phyloP scores from a whole-genome alignment of 2,113 vertebrate genomes.

The Podarcis muralis region DNA sequence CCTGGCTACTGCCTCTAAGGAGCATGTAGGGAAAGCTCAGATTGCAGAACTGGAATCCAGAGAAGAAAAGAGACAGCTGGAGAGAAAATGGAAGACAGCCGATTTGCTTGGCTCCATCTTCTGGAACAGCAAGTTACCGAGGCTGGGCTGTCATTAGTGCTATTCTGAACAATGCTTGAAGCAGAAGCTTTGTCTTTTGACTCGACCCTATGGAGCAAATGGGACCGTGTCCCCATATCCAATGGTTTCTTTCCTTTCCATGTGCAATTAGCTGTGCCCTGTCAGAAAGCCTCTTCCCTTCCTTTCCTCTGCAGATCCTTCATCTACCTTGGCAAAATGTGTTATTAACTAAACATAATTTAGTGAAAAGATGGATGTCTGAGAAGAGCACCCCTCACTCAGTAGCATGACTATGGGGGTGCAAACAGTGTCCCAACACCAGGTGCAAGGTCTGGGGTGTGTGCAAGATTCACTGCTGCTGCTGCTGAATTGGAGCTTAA shows the following conservation, averaged over 20 bases:
- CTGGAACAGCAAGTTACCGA: not conserved
- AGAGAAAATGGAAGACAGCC: not conserved
- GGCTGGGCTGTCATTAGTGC: constrained; percentile 8
- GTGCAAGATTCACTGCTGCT: no score
- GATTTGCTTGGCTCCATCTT: not conserved
- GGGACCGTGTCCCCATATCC: not conserved
- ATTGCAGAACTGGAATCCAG: not conserved
- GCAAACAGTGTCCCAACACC: no score
- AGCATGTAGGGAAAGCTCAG: not conserved
- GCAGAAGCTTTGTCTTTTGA: not conserved
- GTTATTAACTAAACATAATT: not conserved
- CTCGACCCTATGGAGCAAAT: not conserved
- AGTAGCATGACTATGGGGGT: no score
- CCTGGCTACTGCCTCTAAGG: not conserved
- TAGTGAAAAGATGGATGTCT: not conserved
- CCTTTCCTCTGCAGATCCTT: no score
- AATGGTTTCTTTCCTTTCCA: not conserved
- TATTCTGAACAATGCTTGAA: not conserved
- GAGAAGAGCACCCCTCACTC: not conserved
- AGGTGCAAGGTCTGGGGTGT: no score
- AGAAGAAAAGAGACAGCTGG: not conserved
- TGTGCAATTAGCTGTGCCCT: not conserved
- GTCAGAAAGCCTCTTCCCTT: not conserved
- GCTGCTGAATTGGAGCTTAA: no score
- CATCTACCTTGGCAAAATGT: not conserved